Conservation (phyloP, 2,888 invertebrate genomes). For the Troides oblongomaculatus region DNA sequence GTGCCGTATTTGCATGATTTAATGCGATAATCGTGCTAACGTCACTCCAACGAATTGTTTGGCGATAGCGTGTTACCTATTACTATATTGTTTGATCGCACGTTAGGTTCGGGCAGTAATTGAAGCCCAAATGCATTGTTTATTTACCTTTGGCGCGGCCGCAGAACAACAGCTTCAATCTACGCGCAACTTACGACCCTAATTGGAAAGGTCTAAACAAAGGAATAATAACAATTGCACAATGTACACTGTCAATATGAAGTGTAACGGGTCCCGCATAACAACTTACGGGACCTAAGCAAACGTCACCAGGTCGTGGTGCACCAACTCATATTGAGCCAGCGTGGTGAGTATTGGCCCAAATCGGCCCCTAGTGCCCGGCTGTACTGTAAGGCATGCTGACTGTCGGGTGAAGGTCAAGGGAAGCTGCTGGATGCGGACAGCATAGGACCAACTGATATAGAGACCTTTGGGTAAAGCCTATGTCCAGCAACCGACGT, state of each 20-base stretch:
- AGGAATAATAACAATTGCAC: not conserved
- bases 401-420: too few species aligned
- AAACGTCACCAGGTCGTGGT: too few species aligned
- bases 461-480: too few species aligned
- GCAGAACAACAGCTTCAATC: not conserved
- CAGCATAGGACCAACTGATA: too few species aligned
- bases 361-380: too few species aligned
- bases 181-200: conserved; percentile 1
- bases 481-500: too few species aligned
- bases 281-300: too few species aligned
- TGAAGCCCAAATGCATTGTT: conserved; percentile 24
- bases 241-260: not conserved
- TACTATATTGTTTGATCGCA: not conserved
- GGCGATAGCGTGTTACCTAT: conserved; percentile 20
- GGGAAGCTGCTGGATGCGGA: too few species aligned
- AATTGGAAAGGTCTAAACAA: conserved; percentile 2
- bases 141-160: conserved; percentile 16
- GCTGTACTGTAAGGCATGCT: too few species aligned
- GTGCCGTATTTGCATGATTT: conserved; percentile 66
- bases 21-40: conserved; percentile 52
- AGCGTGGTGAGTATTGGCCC: too few species aligned
- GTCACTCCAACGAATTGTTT: conserved; percentile 21
- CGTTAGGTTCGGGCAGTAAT: conserved; percentile 10
- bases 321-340: too few species aligned
- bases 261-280: too few species aligned